These are phyloP conservation scores for Oithona nana DNA, from an alignment of 2,888 invertebrate species.

Conservation along the genomic window DNA sequence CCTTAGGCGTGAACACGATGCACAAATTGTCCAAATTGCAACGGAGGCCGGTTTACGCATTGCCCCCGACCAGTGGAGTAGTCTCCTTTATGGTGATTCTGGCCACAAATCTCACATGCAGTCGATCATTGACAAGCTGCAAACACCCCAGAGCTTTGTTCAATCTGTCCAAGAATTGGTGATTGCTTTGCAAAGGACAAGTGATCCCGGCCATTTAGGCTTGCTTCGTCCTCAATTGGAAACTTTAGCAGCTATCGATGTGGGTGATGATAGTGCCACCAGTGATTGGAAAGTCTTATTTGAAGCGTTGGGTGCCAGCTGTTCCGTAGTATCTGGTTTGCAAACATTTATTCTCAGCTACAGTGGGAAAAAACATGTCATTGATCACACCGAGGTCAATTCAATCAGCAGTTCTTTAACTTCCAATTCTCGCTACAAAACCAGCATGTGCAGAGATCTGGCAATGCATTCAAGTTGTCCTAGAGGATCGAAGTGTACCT, in stretches of 20 bases:
- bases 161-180: slow-evolving; percentile 61
- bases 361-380: slow-evolving; percentile 35
- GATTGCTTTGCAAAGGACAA: slow-evolving; percentile 69
- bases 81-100: slow-evolving; percentile 82
- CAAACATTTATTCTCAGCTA: slow-evolving; percentile 57
- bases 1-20: slow-evolving; percentile 81
- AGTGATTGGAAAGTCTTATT: slow-evolving; percentile 43
- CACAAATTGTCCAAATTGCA: slow-evolving; percentile 95
- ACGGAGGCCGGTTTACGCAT: slow-evolving; percentile 90
- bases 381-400: slow-evolving; percentile 28
- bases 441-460: slow-evolving; percentile 59
- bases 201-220: slow-evolving; percentile 63
- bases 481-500: slow-evolving; percentile 65
- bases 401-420: slow-evolving; percentile 29
- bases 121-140: slow-evolving; percentile 68
- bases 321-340: slow-evolving; percentile 49
- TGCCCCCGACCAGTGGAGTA: slow-evolving; percentile 96
- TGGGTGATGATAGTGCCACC: slow-evolving; percentile 48
- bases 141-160: slow-evolving; percentile 79
- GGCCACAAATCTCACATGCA: slow-evolving; percentile 96
- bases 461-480: slow-evolving; percentile 61
- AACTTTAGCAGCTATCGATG: slow-evolving; percentile 64
- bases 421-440: slow-evolving; percentile 51
- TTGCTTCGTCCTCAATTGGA: slow-evolving; percentile 59
- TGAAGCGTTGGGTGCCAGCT: slow-evolving; percentile 45